Base-by-base conservation (phyloP, 35 echinoderm and acorn worm genomes). In the Patiria miniata region DNA sequence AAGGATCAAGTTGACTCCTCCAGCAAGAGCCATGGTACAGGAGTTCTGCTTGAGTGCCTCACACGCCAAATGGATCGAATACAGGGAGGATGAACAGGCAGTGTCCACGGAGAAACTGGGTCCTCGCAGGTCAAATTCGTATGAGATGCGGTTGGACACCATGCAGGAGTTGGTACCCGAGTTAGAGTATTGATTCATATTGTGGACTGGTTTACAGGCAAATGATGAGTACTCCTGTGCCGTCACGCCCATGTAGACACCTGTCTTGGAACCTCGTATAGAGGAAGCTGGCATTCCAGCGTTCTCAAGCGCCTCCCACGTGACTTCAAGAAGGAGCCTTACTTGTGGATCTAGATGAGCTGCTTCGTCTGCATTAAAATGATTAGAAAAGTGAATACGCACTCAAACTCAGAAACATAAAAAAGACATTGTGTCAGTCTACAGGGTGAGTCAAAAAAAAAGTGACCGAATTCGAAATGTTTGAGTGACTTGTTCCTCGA, bases 31-130 rank as follows among this genome's bases (percentile, higher is more conserved):
- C 51, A 85, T 88, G 23, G 65, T 12, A 80, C 86, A 89, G 6
- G 33, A 51, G 0, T 68, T 81, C 37, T 38, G 29, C 47, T 73
- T 90, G 18, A 90, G 38, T 7, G 81, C 88, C 14, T 90, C 88
- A 83, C 88, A 90, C 2, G 88, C 88, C 40, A 84, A 42, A 18
- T 90, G 51, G 32, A 90, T 77, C 4, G 88, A 81, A 39, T 90
- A 90, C 15, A 90, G 88, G 17, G 88, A 90, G 5, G 88, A 90
- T 7, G 88, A 90, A 90, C 88, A 90, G 16, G 88, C 88, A n/a
- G 88, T 90, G 61, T 90, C 88, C 15, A 90, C 68, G 18, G 80
- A 76, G 54, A 84, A 85, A 40, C 88, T 90, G 0, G 88, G 88
- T 21, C 88, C 88, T 37, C 81, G 60, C 39, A 90, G 76, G 30